Evolutionary conservation across 1,140 invertebrate species (phyloP), one percentile per base, ranked within the genome.

Genomic region (Drosophila kanapiae): DNA sequence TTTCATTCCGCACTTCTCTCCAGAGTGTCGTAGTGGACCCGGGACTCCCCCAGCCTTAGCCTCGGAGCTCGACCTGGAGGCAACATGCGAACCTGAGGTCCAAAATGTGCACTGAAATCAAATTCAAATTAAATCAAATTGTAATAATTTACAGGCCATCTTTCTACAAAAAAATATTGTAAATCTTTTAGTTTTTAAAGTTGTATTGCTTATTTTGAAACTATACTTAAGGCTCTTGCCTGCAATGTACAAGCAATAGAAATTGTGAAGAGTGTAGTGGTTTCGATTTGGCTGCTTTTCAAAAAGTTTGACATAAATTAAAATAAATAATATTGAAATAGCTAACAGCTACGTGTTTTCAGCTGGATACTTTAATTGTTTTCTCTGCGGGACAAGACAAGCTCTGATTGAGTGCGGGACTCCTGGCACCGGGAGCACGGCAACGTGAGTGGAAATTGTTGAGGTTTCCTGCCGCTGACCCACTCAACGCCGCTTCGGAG

Each of bases 1-100:
- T 90, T 90, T 90, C 85, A 90, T 90, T 90, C 84, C 81, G 75
- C 84, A 90, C 81, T 90, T 90, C 71, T 90, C 85, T 90, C 85
- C 72, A 80, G 77, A 88, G 54, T 83, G 49, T 77, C 64, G 71
- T 69, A 49, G 35, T 67, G 61, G 58, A 70, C 48, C 47, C 59
- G 69, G 61, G 53, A 59, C 54, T 37, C 45, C 14, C 13, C 23
- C 47, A 33, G 13, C 11, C 35, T 6, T 16, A 18, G 35, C 67
- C 14, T 31, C 10, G 60, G 29, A 27, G 23, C 69, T 45, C 43
- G 54, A 56, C 59, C 58, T 63, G 59, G 43, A 33, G 53, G 18
- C 16, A 45, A 35, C 33, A 49, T 6, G 40, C 37, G 27, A 18
- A 56, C 16, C 61, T 33, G n/a, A 45, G 48, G 38, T 16, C 63